These are phyloP conservation scores for Chrysaora quinquecirrha DNA, from an alignment of 30 jellyfish, hydroid and myxozoan species.

Conservation along the genomic window DNA sequence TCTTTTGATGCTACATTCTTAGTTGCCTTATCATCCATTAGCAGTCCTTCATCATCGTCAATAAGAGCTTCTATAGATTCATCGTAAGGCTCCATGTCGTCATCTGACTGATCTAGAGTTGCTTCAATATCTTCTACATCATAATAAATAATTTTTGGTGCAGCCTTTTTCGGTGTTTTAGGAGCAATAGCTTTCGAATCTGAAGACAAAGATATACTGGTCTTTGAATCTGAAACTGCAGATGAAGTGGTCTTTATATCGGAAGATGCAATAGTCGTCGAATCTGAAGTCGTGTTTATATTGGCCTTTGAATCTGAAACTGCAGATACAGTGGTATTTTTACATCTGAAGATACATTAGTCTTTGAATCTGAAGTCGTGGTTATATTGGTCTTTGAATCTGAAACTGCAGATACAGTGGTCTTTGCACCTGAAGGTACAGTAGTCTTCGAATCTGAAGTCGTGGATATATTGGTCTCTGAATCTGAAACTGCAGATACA, in stretches of 20 bases:
- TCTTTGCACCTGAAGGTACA: neutral
- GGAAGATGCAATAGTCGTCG: neutral
- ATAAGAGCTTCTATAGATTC: neutral
- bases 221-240: neutral
- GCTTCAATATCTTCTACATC: slow-evolving; percentile 6
- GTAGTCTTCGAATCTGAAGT: neutral
- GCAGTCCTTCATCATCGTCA: neutral
- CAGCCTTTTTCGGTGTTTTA: neutral
- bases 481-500: neutral
- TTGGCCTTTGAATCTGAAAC: neutral
- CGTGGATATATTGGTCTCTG: neutral
- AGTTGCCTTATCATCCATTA: too few species aligned
- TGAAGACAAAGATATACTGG: neutral
- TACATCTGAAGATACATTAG: neutral
- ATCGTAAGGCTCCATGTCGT: neutral
- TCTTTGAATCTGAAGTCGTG: slow-evolving; percentile 5
- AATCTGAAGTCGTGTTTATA: slow-evolving; percentile 15
- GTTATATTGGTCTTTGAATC: neutral
- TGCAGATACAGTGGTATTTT: slow-evolving; percentile 7
- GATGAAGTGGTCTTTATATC: neutral
- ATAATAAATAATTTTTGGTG: neutral
- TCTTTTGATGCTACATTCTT: too few species aligned
- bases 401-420: neutral
- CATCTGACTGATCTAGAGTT: neutral
- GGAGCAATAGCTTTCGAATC: neutral